A percentile compares a stretch with the other conserved stretches of the same genome.
These are phyloP conservation scores for Phaethornis superciliosus DNA, from an alignment of 2,113 vertebrate genomes.

Conservation along the genomic window DNA sequence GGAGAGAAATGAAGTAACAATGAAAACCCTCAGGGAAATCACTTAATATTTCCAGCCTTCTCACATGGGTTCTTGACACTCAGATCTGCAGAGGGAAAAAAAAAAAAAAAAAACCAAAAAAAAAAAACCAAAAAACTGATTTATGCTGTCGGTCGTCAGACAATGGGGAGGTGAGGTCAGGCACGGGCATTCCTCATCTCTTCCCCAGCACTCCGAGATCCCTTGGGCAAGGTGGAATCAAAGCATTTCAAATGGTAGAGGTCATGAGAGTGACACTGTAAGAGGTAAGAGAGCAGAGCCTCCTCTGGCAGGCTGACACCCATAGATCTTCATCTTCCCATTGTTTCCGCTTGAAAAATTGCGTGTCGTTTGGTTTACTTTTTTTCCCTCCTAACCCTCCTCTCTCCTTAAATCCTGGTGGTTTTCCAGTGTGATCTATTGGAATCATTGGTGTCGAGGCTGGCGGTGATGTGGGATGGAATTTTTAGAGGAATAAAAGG, in stretches of 20 bases:
- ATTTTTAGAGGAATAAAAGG: conserved; percentile 14
- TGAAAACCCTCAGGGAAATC: conserved; percentile 67
- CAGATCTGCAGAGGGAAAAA: conserved; percentile 37
- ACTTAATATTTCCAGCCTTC: conserved; percentile 67
- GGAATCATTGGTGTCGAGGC: conserved; percentile 53
- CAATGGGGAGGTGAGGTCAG: conserved; percentile 75
- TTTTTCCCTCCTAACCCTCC: conserved; percentile 36
- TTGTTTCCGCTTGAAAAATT: conserved; percentile 71
- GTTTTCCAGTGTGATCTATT: conserved; percentile 27
- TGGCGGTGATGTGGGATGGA: conserved; percentile 8
- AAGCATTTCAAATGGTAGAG: conserved; percentile 73
- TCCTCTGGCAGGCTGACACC: conserved; percentile 43
- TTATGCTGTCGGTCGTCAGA: conserved; percentile 65
- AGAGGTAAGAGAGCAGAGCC: conserved; percentile 62
- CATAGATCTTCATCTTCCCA: conserved; percentile 69
- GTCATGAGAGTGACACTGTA: conserved; percentile 61
- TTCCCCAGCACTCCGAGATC: conserved; percentile 45
- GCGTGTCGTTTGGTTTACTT: conserved; percentile 47
- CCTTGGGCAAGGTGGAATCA: conserved; percentile 75
- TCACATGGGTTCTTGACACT: conserved; percentile 62
- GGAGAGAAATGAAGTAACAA: conserved; percentile 56
- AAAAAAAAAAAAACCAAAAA: no score
- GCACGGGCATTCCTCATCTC: conserved; percentile 71
- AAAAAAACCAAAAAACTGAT: conserved; percentile 67
- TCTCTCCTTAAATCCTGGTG: conserved; percentile 52